phyloP scores from a whole-genome alignment of 2,888 invertebrate species.

The Parnassius apollo region DNA sequence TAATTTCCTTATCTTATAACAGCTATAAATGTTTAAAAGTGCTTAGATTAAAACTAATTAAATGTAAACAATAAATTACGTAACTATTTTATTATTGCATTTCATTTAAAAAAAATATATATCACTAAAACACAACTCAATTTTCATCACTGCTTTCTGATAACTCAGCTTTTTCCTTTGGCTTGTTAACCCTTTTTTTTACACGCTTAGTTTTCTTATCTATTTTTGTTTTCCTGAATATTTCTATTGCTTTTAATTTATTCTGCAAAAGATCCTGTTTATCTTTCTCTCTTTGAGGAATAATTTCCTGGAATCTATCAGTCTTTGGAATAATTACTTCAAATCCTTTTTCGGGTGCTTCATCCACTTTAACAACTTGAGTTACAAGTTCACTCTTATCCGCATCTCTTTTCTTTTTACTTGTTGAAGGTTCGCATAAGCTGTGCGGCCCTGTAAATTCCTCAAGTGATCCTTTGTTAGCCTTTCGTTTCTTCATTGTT shows the following conservation, averaged over 20 bases:
- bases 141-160: constrained; percentile 82
- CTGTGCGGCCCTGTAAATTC: constrained; percentile 31
- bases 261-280: constrained; percentile 83
- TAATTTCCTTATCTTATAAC: constrained; percentile 41
- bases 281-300: constrained; percentile 88
- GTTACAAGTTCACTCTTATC: constrained; percentile 43
- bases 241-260: constrained; percentile 88
- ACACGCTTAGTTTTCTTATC: constrained; percentile 78
- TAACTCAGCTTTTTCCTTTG: constrained; percentile 83
- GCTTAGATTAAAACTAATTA: constrained; percentile 49
- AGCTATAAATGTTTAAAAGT: constrained; percentile 45
- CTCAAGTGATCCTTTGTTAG: constrained; percentile 32
- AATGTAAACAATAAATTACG: constrained; percentile 68
- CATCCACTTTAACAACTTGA: constrained; percentile 53
- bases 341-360: constrained; percentile 43
- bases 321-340: constrained; percentile 62
- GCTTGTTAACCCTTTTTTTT: constrained; percentile 63
- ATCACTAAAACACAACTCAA: constrained; percentile 26
- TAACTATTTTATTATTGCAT: constrained; percentile 59
- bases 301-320: constrained; percentile 78
- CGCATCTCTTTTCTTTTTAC: constrained; percentile 44
- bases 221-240: constrained; percentile 84
- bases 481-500: constrained; percentile 34
- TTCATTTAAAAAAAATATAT: constrained; percentile 41
- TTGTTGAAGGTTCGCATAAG: constrained; percentile 43